phyloP scores from a whole-genome alignment of 2,113 vertebrate genomes.

The Podarcis raffonei region DNA sequence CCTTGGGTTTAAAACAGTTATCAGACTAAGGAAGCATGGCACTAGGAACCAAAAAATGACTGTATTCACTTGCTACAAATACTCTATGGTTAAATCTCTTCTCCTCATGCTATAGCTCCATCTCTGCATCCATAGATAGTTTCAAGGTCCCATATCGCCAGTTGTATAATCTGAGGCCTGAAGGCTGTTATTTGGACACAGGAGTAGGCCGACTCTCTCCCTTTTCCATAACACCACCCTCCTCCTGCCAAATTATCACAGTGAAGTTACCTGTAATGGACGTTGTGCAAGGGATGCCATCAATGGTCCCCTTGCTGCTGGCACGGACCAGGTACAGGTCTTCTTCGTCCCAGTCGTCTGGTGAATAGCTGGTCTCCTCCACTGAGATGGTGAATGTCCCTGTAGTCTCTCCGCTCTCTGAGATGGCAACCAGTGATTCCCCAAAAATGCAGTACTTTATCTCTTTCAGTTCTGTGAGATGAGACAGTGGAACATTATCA shows the following conservation, averaged over 20 bases:
- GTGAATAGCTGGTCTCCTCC: conserved; percentile 61
- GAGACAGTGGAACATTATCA: not conserved
- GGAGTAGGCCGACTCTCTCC: not conserved
- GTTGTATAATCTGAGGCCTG: not conserved
- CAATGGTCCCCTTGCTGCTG: conserved; percentile 76
- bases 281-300: conserved; percentile 78
- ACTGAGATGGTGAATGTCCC: conserved; percentile 75
- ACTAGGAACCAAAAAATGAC: not conserved
- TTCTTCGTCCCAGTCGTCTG: conserved; percentile 62
- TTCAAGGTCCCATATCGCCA: not conserved
- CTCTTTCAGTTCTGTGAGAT: conserved; percentile 67
- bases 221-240: not conserved
- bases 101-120: not conserved
- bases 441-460: conserved; percentile 74
- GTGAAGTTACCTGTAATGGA: conserved; percentile 74
- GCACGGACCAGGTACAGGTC: conserved; percentile 76
- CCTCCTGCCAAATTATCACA: too few species aligned
- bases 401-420: conserved; percentile 72
- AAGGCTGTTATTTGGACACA: not conserved
- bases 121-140: not conserved
- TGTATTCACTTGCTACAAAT: not conserved
- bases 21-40: not conserved
- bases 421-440: conserved; percentile 76
- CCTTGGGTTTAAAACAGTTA: not conserved
- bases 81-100: not conserved